Evolutionary conservation across 2,113 vertebrate species (phyloP), one percentile per base, ranked within the genome.

Genomic region (Pseudorasbora parva): DNA sequence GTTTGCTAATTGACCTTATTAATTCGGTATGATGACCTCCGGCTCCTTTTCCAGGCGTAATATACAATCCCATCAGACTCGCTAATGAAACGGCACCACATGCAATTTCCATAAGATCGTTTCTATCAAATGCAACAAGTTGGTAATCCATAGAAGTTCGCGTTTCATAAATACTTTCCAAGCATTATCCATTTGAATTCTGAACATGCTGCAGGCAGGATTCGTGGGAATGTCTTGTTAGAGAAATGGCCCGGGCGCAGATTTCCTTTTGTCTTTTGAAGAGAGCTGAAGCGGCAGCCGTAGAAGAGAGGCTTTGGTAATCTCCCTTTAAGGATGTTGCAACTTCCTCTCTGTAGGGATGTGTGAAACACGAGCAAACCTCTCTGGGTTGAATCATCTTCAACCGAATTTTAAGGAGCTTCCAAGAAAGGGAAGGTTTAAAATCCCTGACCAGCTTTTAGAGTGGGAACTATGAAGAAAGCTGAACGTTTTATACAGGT

Each of bases 211-310:
- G 8, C 4, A 30, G 15, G 6, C 54, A 23, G 19, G 41, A 25
- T 41, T 15, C 10, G 30, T 23, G 21, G 30, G 54, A 41, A 76
- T 57, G 74, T 76, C 30, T 78, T 43, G 54, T 77, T 41, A 10
- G 37, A 78, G 25, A 43, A 60, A 43, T 15, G n/a, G 7, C 56
- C 75, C 15, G 8, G 5, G 75, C n/a, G 15, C 75, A 60, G 37
- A 45, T n/a, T 45, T 60, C n/a, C 56, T 45, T 45, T 78, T 60
- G 76, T 78, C 56, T 60, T 25, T 78, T 78, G 33, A 78, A 78
- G 75, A 78, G 68, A 4, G 10, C 33, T 41, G 30, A 21, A 54
- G 51, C 17, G 1, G 51, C 15, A 54, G 49, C 2, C 15, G 49
- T 19, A 7, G 49, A 51, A 76, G 66, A 57, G 41, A 83, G 47